Evolutionary conservation across 2,113 vertebrate genomes (phyloP).

Genomic region (Chaetops frenatus): DNA sequence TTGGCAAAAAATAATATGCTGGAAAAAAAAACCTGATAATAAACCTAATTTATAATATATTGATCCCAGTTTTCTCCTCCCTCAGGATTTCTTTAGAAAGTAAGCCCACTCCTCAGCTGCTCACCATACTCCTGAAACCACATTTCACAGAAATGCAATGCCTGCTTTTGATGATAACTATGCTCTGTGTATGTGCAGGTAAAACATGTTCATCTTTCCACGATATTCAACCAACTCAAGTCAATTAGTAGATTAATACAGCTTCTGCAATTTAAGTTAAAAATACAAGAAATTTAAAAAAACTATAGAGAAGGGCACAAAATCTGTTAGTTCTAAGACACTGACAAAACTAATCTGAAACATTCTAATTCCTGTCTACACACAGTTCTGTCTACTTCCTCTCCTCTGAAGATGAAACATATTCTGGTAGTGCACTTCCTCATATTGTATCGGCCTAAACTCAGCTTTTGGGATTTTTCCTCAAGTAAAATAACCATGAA

Average conservation of each 20-base stretch:
- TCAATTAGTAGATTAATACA: background rate
- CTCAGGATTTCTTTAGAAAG: background rate
- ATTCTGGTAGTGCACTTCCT: background rate
- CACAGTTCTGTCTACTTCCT: background rate
- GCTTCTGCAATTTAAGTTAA: background rate
- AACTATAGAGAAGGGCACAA: background rate
- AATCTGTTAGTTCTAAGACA: background rate
- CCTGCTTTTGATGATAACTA: background rate
- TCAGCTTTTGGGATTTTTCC: background rate
- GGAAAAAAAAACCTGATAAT: background rate
- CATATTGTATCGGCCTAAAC: rapidly evolving
- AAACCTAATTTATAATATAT: background rate
- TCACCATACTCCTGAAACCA: background rate
- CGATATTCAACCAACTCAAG: background rate
- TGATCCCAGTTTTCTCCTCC: background rate
- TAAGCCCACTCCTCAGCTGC: background rate
- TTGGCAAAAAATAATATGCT: background rate
- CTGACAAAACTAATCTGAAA: background rate
- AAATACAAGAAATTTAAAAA: background rate
- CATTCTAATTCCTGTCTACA: background rate
- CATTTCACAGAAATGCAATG: background rate
- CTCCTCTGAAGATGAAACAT: background rate
- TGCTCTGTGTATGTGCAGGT: rapidly evolving
- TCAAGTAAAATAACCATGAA: background rate
- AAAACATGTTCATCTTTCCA: background rate